phyloP scores from a whole-genome alignment of 2,113 vertebrate species.

The Colossoma macropomum region DNA sequence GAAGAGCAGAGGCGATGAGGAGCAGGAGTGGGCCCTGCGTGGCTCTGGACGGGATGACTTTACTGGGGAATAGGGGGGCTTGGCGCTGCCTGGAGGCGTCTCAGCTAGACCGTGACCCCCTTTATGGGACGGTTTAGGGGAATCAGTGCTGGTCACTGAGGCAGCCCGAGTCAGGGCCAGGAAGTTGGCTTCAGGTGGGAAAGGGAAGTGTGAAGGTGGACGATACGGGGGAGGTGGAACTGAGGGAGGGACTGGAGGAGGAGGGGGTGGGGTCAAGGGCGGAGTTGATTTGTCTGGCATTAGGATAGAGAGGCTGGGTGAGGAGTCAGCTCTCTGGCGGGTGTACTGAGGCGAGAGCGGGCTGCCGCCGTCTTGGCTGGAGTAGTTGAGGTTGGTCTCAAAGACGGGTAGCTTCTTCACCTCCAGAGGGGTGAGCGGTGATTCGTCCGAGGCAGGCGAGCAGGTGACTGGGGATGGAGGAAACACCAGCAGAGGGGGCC shows the following conservation, averaged over 20 bases:
- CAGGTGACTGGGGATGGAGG: constrained; percentile 92
- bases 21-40: constrained; percentile 80
- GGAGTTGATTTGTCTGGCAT: constrained; percentile 84
- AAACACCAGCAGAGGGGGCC: constrained; percentile 92
- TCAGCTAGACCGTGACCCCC: constrained; percentile 66
- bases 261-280: constrained; percentile 85
- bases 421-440: constrained; percentile 92
- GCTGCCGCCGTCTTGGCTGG: constrained; percentile 82
- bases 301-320: constrained; percentile 82
- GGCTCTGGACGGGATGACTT: constrained; percentile 83
- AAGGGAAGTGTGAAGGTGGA: constrained; percentile 85
- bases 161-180: constrained; percentile 74
- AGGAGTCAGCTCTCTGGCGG: constrained; percentile 84
- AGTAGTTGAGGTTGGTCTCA: constrained; percentile 91
- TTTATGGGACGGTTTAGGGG: constrained; percentile 74
- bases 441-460: constrained; percentile 96
- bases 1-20: constrained; percentile 82
- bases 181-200: constrained; percentile 81
- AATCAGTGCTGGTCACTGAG: constrained; percentile 74
- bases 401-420: constrained; percentile 94
- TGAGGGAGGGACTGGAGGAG: constrained; percentile 70
- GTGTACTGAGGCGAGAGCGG: constrained; percentile 87
- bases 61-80: constrained; percentile 83
- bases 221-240: constrained; percentile 80
- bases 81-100: constrained; percentile 74